phyloP scores from a whole-genome alignment of 2,113 vertebrate species.

The Rattus norvegicus region GRCr8 NC_086036.1:12403501-12404000 shows the following conservation, averaged over 20 bases:
- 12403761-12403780: not conserved
- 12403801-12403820: not conserved
- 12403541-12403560: not conserved
- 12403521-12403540: not conserved
- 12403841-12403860: not conserved
- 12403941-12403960: slow-evolving; percentile 42
- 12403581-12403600: slow-evolving; percentile 55
- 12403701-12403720: not conserved
- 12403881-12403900: not conserved
- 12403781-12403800: not conserved
- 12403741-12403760: not conserved
- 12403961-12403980: not conserved
- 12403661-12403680: not conserved
- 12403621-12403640: not conserved
- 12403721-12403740: not conserved
- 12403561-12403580: not conserved
- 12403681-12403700: not conserved
- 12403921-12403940: not conserved
- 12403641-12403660: not conserved
- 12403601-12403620: slow-evolving; percentile 47
- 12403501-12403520: not conserved
- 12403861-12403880: not conserved
- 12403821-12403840: not conserved
- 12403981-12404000: not conserved
- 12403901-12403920: not conserved